Base-by-base conservation (phyloP, 2,113 vertebrate genomes). In the Carassius auratus region DNA sequence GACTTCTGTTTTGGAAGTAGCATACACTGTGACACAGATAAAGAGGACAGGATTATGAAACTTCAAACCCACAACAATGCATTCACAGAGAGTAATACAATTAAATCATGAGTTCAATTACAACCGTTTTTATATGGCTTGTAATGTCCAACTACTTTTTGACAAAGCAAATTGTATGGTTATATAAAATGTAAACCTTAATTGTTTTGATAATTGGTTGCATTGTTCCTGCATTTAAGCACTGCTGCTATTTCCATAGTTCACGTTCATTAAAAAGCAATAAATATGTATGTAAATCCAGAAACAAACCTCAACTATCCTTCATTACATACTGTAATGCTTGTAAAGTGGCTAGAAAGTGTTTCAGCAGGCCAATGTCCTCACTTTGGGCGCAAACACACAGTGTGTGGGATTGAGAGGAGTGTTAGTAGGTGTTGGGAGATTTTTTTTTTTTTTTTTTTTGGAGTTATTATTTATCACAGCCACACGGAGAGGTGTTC, bases 341-440 rank as follows among this genome's bases (percentile, higher is more conserved):
- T 76, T 50, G 48, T 55, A 61, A 59, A 59, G 55, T 57, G 74
- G 61, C 17, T 76, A 64, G 78, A 85, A 73, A 59, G 59, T 68
- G 74, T 79, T 52, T 69, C 33, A 69, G 30, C 3, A 5, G 73
- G 83, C 83, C 33, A 38, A 30, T 52, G n/a, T 66, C 76, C 8
- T n/a, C 66, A 81, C 59, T 50, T 38, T 14, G 14, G 79, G 48
- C 83, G 78, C 66, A 14, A 81, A 74, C 73, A 88, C 64, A 21
- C 74, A 15, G 19, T 78, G 76, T 59, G 79, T 83, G 76, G 83
- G 84, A 61, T 61, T 82, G 33, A 87, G 77, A 81, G 86, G 59
- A 81, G 74, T 75, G 76, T 82, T 75, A 79, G 55, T 79, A 79
- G 76, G 38, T 76, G 77, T 83, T 87, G 57, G 78, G 76, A 81